Evolutionary conservation across 2,113 vertebrate genomes (phyloP).

Genomic region (Pelecanus crispus): DNA sequence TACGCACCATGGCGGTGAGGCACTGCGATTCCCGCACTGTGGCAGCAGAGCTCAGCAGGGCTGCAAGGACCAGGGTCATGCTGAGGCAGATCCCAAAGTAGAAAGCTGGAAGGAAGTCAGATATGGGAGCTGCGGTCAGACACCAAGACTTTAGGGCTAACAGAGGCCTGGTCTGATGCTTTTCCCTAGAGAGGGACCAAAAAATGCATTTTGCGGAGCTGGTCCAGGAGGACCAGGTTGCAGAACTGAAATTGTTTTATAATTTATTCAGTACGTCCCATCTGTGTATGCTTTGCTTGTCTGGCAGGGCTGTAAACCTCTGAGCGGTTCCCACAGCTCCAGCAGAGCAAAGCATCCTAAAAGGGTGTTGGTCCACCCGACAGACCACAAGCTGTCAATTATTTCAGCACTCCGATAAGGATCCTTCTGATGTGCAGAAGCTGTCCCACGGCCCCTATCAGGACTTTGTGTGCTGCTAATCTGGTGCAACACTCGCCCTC

Average conservation of each 20-base stretch:
- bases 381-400: neutral
- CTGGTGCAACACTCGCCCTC: neutral
- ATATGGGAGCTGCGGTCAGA: neutral
- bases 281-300: neutral
- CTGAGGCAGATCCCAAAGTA: slow-evolving; percentile 55
- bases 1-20: slow-evolving; percentile 55
- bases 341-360: neutral
- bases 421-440: neutral
- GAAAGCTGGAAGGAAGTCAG: slow-evolving; percentile 44
- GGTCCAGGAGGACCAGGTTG: neutral
- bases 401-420: neutral
- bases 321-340: neutral
- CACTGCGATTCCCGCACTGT: slow-evolving; percentile 41
- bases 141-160: neutral
- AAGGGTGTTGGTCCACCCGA: neutral
- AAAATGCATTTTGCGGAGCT: neutral
- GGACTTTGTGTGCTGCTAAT: neutral
- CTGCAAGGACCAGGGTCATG: slow-evolving; percentile 43
- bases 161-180: neutral
- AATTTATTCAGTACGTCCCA: neutral
- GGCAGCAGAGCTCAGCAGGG: slow-evolving; percentile 38
- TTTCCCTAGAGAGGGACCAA: neutral
- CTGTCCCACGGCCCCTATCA: neutral
- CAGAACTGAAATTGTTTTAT: neutral
- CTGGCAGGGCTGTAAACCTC: neutral